These are phyloP conservation scores for Columbina picui DNA, from an alignment of 2,113 vertebrate genomes.

Conservation along the genomic window DNA sequence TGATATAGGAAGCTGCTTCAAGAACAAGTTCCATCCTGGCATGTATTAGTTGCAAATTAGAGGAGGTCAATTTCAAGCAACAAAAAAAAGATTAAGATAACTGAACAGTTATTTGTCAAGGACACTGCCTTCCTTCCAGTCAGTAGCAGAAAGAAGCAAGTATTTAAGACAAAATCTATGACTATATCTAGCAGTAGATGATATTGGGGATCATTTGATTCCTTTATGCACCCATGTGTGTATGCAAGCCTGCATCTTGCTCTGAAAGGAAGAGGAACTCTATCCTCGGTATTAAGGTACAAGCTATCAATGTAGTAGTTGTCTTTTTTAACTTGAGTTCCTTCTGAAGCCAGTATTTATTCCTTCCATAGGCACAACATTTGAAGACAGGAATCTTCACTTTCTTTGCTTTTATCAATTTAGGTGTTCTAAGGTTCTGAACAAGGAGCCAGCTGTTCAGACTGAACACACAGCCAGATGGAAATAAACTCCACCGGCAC, in stretches of 20 bases:
- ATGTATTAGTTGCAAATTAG: background rate
- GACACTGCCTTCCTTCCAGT: background rate
- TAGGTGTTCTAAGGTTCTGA: background rate
- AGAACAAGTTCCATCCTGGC: background rate
- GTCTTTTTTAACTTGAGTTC: background rate
- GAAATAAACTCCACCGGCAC: background rate
- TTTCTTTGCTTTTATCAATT: background rate
- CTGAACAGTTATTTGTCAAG: background rate
- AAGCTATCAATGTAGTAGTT: background rate
- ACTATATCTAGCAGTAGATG: background rate
- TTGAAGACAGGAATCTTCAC: background rate
- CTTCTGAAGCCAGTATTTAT: background rate
- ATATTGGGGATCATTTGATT: background rate
- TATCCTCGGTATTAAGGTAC: background rate
- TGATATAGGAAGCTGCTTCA: background rate
- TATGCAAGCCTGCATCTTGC: too few relatives aligned
- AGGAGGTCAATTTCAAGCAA: background rate
- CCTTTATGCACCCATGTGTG: rapidly evolving
- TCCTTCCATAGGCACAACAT: background rate
- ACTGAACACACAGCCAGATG: background rate
- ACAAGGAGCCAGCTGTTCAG: background rate
- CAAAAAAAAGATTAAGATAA: background rate
- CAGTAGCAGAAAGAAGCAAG: background rate
- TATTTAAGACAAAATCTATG: background rate
- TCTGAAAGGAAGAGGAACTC: background rate